These are phyloP conservation scores for Drosophila histrio DNA, from an alignment of 2,888 invertebrate genomes.

Conservation along the genomic window DNA sequence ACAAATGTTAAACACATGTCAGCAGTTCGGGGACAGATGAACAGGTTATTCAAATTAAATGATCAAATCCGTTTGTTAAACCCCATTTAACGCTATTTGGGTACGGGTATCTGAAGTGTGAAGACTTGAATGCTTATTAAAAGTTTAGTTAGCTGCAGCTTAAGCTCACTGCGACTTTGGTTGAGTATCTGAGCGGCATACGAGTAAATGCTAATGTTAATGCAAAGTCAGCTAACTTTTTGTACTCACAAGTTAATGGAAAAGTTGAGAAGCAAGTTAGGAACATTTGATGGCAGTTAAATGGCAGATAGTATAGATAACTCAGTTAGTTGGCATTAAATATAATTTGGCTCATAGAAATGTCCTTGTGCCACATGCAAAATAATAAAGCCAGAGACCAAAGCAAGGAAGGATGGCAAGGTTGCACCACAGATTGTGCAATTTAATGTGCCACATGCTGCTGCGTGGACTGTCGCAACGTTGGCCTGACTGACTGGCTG, in stretches of 20 bases:
- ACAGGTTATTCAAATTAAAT: too few relatives aligned
- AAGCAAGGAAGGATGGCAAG: conserved; percentile 3
- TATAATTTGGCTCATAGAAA: conserved; percentile 45
- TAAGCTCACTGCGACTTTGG: conserved; percentile 2
- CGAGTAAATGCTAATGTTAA: conserved; percentile 23
- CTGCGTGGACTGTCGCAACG: background rate
- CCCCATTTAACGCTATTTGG: background rate
- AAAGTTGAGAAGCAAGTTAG: background rate
- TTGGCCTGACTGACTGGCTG: background rate
- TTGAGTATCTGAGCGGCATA: background rate
- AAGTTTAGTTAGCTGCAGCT: conserved; percentile 42
- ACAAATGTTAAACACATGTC: too few relatives aligned
- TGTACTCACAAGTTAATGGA: background rate
- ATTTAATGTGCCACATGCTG: conserved; percentile 29
- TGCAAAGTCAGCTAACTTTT: conserved; percentile 23
- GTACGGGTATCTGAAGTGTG: conserved; percentile 10
- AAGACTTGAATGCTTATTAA: conserved; percentile 51
- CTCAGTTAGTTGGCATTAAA: conserved; percentile 54
- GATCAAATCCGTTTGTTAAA: background rate
- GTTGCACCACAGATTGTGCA: conserved; percentile 22
- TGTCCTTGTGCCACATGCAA: conserved; percentile 69
- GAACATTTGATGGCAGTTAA: conserved; percentile 9
- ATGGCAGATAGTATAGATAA: conserved; percentile 28
- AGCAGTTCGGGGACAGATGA: too few relatives aligned
- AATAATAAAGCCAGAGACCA: conserved; percentile 10